Percentiles rank a stretch among this genome's conserved stretches.
Evolutionary conservation across 2,888 invertebrate species (phyloP).

Genomic region (Zaprionus obscuricornis): DNA sequence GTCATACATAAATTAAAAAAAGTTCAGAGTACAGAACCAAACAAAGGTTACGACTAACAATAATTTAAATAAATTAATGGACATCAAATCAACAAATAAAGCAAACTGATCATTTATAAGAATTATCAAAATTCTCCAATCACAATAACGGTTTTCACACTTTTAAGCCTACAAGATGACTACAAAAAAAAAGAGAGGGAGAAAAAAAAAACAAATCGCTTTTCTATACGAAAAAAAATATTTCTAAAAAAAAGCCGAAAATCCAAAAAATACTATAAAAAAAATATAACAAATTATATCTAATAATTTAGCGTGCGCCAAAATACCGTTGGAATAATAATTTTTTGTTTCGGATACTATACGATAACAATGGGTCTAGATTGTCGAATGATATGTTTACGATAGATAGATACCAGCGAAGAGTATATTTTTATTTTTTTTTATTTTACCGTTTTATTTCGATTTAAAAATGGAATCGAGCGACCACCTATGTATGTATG

Average conservation of each 20-base stretch:
- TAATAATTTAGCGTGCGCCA: constrained; percentile 75
- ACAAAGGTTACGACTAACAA: neutral
- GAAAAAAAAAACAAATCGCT: constrained; percentile 5
- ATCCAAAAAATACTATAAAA: constrained; percentile 3
- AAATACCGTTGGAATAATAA: constrained; percentile 62
- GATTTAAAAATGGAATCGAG: constrained; percentile 24
- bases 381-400: constrained; percentile 54
- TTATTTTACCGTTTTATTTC: constrained; percentile 27
- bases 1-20: constrained; percentile 31
- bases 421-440: neutral
- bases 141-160: constrained; percentile 69
- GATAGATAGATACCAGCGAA: constrained; percentile 10
- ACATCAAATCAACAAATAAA: constrained; percentile 1
- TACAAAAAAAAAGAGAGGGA: constrained; percentile 3
- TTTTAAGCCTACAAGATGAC: constrained; percentile 50
- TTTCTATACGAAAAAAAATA: constrained; percentile 12
- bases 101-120: constrained; percentile 32
- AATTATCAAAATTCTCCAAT: constrained; percentile 38
- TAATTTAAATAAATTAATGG: constrained; percentile 20
- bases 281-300: constrained; percentile 66
- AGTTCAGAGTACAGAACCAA: constrained; percentile 13
- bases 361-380: constrained; percentile 52
- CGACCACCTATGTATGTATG: no score
- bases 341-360: constrained; percentile 18
- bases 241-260: constrained; percentile 19